Conservation (phyloP, 1,140 invertebrate genomes). For the Kradibia gibbosae region DNA sequence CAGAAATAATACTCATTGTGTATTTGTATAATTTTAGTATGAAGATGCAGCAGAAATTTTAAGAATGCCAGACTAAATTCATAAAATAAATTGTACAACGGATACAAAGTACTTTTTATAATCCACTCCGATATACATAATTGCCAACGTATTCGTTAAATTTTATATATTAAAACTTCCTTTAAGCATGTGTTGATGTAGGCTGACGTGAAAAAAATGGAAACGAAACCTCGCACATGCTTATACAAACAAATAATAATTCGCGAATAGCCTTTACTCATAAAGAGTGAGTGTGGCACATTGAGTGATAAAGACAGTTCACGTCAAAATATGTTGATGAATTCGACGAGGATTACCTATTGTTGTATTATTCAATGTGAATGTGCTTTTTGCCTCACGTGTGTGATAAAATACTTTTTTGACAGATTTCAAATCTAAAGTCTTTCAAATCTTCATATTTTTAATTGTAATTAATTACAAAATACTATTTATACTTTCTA, state of each 20-base stretch:
- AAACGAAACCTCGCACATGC: constrained; percentile 12
- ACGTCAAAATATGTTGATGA: constrained; percentile 18
- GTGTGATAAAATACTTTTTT: too few relatives aligned
- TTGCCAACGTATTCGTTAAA: constrained; percentile 51
- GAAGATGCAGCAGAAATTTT: constrained; percentile 31
- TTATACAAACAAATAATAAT: constrained; percentile 42
- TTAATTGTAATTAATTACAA: too few relatives aligned
- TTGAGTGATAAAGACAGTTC: background rate
- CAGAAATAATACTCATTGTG: background rate
- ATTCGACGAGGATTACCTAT: background rate
- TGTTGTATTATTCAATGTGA: background rate
- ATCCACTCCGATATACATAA: constrained; percentile 58
- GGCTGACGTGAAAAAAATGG: constrained; percentile 35
- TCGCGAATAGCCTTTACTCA: background rate
- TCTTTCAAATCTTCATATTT: too few relatives aligned
- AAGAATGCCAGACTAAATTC: constrained; percentile 67
- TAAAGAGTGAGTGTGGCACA: background rate
- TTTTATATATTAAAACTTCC: constrained; percentile 31
- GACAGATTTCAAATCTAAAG: too few relatives aligned
- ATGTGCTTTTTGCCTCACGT: background rate
- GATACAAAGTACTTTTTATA: constrained; percentile 51
- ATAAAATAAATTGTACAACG: constrained; percentile 59
- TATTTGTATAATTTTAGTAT: background rate
- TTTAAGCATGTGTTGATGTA: background rate
- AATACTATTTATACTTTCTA: too few relatives aligned